Percentiles rank a stretch among this genome's conserved stretches.
Conservation (phyloP, 1,140 invertebrate species). For the Zaprionus kolodkinae region DNA sequence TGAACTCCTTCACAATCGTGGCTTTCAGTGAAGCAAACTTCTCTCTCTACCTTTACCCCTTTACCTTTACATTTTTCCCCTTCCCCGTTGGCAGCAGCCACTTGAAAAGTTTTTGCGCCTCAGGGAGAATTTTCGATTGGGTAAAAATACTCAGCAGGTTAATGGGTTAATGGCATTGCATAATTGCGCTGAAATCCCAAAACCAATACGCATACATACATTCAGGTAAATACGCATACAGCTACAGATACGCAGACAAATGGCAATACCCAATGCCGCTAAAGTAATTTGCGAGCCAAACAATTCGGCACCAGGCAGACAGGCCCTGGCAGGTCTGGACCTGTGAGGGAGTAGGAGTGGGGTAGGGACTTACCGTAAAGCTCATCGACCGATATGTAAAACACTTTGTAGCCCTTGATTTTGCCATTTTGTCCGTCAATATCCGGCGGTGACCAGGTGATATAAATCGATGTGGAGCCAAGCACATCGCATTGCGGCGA, state of each 20-base stretch:
- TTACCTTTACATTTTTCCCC: too few relatives aligned
- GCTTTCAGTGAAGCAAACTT: background rate
- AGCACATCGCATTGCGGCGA: slow-evolving; percentile 91
- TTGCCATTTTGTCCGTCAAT: slow-evolving; percentile 93
- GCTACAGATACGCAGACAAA: slow-evolving; percentile 10
- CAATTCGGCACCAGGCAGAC: slow-evolving; percentile 31
- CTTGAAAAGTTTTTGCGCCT: background rate
- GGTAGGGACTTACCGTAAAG: slow-evolving; percentile 87
- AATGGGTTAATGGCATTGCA: slow-evolving; percentile 65
- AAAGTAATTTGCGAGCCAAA: slow-evolving; percentile 61
- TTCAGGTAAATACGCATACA: background rate
- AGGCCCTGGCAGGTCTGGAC: background rate
- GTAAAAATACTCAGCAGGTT: slow-evolving; percentile 33
- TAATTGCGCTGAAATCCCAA: slow-evolving; percentile 54
- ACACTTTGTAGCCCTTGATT: slow-evolving; percentile 94
- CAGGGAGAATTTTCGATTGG: slow-evolving; percentile 16
- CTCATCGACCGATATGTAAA: slow-evolving; percentile 89
- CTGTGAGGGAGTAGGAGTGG: background rate
- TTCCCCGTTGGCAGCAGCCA: background rate
- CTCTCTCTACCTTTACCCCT: too few relatives aligned
- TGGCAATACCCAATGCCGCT: slow-evolving; percentile 44
- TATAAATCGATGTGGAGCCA: slow-evolving; percentile 92
- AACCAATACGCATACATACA: slow-evolving; percentile 9
- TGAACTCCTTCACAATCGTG: background rate
- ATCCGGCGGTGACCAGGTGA: slow-evolving; percentile 94